phyloP scores from a whole-genome alignment of 2,888 invertebrate species.

The Phengaris arion region DNA sequence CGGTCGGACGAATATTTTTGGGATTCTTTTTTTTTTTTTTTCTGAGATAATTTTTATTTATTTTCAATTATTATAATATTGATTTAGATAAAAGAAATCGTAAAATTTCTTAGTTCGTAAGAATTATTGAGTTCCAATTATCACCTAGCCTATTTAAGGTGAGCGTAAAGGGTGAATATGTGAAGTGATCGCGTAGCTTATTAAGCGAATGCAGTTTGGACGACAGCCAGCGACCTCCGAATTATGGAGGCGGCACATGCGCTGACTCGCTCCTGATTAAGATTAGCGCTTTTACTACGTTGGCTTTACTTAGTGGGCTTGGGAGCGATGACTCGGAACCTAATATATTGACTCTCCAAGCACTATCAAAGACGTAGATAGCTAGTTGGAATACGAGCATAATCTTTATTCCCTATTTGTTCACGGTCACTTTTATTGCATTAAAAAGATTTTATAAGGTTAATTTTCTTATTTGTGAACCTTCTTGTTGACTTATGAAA shows the following conservation, averaged over 20 bases:
- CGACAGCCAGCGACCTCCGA: slow-evolving; percentile 46
- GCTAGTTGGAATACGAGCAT: not conserved
- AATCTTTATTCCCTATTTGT: too few species aligned
- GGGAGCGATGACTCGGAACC: slow-evolving; percentile 29
- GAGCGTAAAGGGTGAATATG: slow-evolving; percentile 42
- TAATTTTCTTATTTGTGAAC: too few species aligned
- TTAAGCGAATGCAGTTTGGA: slow-evolving; percentile 51
- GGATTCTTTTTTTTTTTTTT: too few species aligned
- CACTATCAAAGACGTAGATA: slow-evolving; percentile 1
- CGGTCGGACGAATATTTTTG: too few species aligned
- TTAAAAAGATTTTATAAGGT: too few species aligned
- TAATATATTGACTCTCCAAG: slow-evolving; percentile 19
- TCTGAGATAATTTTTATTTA: too few species aligned
- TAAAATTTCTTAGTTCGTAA: not conserved
- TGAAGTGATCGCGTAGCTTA: slow-evolving; percentile 53
- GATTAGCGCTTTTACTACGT: slow-evolving; percentile 46
- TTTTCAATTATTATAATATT: too few species aligned
- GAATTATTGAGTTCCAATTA: slow-evolving; percentile 9
- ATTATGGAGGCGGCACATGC: slow-evolving; percentile 49
- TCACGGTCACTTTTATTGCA: too few species aligned
- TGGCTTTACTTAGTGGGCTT: slow-evolving; percentile 29
- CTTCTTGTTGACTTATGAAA: too few species aligned
- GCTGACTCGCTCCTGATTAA: slow-evolving; percentile 55
- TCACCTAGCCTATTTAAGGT: slow-evolving; percentile 31
- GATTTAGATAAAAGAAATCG: too few species aligned